Base-by-base conservation (phyloP, 2,888 invertebrate species). In the Agelastica alni region DNA sequence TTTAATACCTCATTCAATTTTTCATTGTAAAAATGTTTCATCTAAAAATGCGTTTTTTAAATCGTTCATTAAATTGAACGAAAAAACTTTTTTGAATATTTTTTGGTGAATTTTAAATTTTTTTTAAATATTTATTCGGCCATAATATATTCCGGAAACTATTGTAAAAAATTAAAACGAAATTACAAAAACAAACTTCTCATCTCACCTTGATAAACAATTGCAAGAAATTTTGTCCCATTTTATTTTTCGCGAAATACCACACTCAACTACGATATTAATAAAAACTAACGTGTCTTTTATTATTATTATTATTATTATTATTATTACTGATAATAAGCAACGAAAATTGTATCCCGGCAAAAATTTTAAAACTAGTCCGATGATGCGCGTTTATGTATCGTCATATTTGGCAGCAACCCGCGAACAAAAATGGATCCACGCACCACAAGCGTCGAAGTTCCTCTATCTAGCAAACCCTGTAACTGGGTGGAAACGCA, bases 401-500 rank as follows among this genome's bases (percentile, higher is more conserved):
- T 32, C 56, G 57, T 42, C 53, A 45, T 51, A 41, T 46, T 30
- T 42, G 13, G 37, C 56, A 51, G 17, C 34, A 42, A 32, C 43
- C 49, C 46, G 36, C 32, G 39, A 37, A 43, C 43, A 42, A 20
- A 56, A 59, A 51, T 44, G 37, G 46, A 54, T 58, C 49, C 56
- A 53, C 41, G 18, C 47, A 46, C 36, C 48, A 37, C 32, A 43
- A 37, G 43, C 26, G 34, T 30, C 26, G 37, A 43, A 46, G 48
- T 51, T 30, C 46, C 54, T 56, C 61, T 56, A 47, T 69, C 65
- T 53, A 62, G 68, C 31, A 65, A 63, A 63, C 67, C 70, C 67
- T 66, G 65, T 66, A 63, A 61, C 48, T 61, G 53, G 59, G 60
- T 18, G 48, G 52, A 43, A 60, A 68, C 74, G 75, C 75, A 60